A percentile compares a stretch with the other conserved stretches of the same genome.
These are phyloP conservation scores for Falco cherrug DNA, from an alignment of 2,797 vertebrate genomes.

Conservation along the genomic window DNA sequence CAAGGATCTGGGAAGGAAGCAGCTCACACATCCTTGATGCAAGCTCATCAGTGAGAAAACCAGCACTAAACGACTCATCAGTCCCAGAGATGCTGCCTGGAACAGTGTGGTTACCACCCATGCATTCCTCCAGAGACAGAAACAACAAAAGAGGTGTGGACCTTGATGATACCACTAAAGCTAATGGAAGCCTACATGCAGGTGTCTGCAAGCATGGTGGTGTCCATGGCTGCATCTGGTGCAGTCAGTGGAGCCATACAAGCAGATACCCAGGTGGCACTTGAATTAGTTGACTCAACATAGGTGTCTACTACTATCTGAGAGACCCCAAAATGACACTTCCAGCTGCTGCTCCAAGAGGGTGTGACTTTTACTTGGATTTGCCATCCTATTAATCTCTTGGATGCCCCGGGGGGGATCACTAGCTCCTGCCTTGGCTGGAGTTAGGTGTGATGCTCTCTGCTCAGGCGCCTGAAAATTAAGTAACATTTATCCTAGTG, in stretches of 20 bases:
- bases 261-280: neutral
- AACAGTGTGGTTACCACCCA: neutral
- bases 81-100: neutral
- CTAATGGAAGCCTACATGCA: neutral
- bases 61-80: neutral
- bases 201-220: neutral
- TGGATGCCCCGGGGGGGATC: neutral
- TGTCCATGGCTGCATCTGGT: neutral
- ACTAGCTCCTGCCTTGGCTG: neutral
- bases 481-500: neutral
- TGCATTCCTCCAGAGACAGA: neutral
- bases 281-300: neutral
- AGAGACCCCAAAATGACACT: neutral
- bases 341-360: neutral
- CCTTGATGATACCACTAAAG: neutral
- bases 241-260: neutral
- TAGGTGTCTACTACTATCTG: rapidly evolving
- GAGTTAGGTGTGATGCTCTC: neutral
- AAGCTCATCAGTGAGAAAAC: conserved; percentile 8
- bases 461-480: neutral
- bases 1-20: neutral
- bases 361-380: neutral
- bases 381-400: neutral
- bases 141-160: neutral
- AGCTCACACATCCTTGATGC: conserved; percentile 14